phyloP scores from a whole-genome alignment of 30 jellyfish, hydroid and myxozoan genomes.

The Turritopsis rubra region DNA sequence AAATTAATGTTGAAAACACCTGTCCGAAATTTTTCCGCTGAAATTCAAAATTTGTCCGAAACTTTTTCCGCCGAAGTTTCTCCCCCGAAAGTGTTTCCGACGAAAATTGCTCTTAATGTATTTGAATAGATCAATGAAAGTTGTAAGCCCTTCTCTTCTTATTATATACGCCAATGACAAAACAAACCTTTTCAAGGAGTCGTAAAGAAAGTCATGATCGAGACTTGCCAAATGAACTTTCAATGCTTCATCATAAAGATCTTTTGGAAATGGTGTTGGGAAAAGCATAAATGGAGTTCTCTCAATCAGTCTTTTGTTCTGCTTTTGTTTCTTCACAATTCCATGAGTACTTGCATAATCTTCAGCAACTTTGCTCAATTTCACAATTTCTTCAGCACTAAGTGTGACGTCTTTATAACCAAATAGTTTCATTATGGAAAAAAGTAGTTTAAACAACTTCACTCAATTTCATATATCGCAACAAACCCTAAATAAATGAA shows the following conservation, averaged over 20 bases:
- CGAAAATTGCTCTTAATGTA: too few relatives aligned
- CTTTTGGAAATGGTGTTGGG: constrained; percentile 90
- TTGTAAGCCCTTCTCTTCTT: too few relatives aligned
- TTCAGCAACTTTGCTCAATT: constrained; percentile 51
- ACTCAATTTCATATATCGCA: too few relatives aligned
- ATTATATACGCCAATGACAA: too few relatives aligned
- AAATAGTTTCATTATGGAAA: constrained; percentile 46
- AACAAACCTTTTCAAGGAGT: constrained; percentile 77
- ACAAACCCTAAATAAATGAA: too few relatives aligned
- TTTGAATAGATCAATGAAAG: too few relatives aligned
- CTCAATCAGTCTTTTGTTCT: constrained; percentile 31
- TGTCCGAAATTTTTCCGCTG: too few relatives aligned
- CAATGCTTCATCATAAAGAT: constrained; percentile 67
- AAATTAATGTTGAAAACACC: too few relatives aligned
- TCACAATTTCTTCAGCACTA: constrained; percentile 5
- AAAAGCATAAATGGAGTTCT: constrained; percentile 79
- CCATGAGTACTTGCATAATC: constrained; percentile 93
- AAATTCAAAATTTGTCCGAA: too few relatives aligned
- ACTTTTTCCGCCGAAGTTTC: too few relatives aligned
- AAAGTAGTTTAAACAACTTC: too few relatives aligned
- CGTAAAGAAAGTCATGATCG: constrained; percentile 70
- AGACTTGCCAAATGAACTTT: constrained; percentile 62
- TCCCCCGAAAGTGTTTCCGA: too few relatives aligned
- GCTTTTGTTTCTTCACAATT: constrained; percentile 53
- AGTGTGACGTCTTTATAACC: constrained; percentile 25